Conservation (phyloP, 2,888 invertebrate genomes). For the Nemotelus nigrinus region DNA sequence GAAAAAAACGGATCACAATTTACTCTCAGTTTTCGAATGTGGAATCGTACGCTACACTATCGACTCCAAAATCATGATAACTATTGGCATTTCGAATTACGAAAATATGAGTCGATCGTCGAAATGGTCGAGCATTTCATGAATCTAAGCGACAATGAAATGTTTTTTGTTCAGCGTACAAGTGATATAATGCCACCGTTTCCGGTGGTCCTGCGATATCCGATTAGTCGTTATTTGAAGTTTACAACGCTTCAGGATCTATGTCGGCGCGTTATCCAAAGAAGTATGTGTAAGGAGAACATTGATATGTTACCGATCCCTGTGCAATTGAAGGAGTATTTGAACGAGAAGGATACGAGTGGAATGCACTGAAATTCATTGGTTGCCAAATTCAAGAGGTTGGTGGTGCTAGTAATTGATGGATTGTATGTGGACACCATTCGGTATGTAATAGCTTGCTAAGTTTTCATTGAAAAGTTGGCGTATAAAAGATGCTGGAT, state of each 20-base stretch:
- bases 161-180: slow-evolving; percentile 74
- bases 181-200: slow-evolving; percentile 75
- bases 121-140: slow-evolving; percentile 80
- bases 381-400: too few relatives aligned
- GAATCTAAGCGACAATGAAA: slow-evolving; percentile 73
- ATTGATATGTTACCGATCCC: slow-evolving; percentile 77
- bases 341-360: slow-evolving; percentile 57
- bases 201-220: slow-evolving; percentile 78
- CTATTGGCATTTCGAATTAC: slow-evolving; percentile 63
- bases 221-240: slow-evolving; percentile 78
- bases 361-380: neutral
- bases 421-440: too few relatives aligned
- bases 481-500: too few relatives aligned
- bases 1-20: slow-evolving; percentile 76
- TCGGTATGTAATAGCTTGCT: too few relatives aligned
- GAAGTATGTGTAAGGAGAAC: slow-evolving; percentile 73
- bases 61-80: slow-evolving; percentile 75
- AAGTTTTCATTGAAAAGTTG: too few relatives aligned
- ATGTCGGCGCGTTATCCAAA: slow-evolving; percentile 78
- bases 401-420: too few relatives aligned
- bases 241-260: slow-evolving; percentile 77
- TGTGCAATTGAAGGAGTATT: slow-evolving; percentile 68
- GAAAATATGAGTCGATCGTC: slow-evolving; percentile 69
- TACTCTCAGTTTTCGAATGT: slow-evolving; percentile 77
- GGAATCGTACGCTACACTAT: slow-evolving; percentile 77